Conservation (phyloP, 2,113 vertebrate species). For the Rana temporaria region DNA sequence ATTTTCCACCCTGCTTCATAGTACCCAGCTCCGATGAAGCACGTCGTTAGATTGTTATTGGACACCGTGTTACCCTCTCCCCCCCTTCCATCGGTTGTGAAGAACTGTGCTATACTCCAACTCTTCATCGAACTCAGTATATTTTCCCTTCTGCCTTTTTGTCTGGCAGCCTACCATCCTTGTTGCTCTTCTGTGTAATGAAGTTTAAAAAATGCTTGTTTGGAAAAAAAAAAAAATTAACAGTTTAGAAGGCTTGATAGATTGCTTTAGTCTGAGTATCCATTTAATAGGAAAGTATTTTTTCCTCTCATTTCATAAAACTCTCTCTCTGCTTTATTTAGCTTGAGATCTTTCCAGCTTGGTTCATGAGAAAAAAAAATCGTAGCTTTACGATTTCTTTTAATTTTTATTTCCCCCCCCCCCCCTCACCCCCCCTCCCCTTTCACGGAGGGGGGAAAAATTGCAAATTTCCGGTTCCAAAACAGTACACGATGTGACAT, state of each 20-base stretch:
- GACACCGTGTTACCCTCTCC: conserved; percentile 77
- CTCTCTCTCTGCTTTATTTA: conserved; percentile 85
- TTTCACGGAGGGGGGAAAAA: conserved; percentile 62
- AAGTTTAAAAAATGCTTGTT: conserved; percentile 86
- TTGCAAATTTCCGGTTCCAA: conserved; percentile 74
- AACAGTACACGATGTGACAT: conserved; percentile 77
- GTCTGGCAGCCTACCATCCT: conserved; percentile 81
- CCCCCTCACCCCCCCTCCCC: background rate
- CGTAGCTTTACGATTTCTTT: conserved; percentile 78
- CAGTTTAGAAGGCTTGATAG: conserved; percentile 92
- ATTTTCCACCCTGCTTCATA: conserved; percentile 87
- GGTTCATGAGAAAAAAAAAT: conserved; percentile 75
- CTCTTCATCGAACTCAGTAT: conserved; percentile 86
- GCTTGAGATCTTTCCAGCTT: conserved; percentile 88
- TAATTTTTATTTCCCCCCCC: conserved; percentile 16
- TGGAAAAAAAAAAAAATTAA: conserved; percentile 75
- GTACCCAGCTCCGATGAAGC: conserved; percentile 85
- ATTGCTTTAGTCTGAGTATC: conserved; percentile 90
- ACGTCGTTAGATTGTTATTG: conserved; percentile 82
- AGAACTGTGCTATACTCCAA: conserved; percentile 86
- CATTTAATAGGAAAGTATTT: conserved; percentile 83
- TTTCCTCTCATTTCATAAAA: conserved; percentile 81
- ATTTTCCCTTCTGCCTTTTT: conserved; percentile 81
- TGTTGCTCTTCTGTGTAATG: conserved; percentile 88
- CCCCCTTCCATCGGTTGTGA: conserved; percentile 78